A percentile compares a stretch with the other conserved stretches of the same genome.
These are phyloP conservation scores for Ennomos fuscantarius DNA, from an alignment of 2,888 invertebrate genomes.

Conservation along the genomic window DNA sequence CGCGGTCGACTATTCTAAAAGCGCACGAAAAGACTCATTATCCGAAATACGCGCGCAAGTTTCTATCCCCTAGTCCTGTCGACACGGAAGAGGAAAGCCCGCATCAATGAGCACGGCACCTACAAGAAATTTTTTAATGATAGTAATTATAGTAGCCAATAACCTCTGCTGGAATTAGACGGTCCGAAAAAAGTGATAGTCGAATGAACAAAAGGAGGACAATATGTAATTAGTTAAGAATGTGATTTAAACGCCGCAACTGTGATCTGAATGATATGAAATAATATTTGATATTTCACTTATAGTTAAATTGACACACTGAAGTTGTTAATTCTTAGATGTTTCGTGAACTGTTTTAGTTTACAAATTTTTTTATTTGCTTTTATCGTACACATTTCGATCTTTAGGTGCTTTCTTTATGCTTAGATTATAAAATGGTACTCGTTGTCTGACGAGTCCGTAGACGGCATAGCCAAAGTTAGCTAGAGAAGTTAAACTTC, in stretches of 20 bases:
- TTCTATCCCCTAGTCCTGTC: conserved; percentile 93
- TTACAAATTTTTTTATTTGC: conserved; percentile 50
- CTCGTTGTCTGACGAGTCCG: conserved; percentile 62
- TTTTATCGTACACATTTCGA: conserved; percentile 58
- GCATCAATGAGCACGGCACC: conserved; percentile 84
- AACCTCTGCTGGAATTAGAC: conserved; percentile 62
- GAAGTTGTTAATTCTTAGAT: conserved; percentile 69
- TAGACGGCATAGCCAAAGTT: conserved; percentile 83
- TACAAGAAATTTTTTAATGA: conserved; percentile 59
- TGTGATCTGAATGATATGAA: conserved; percentile 86
- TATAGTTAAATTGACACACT: conserved; percentile 81
- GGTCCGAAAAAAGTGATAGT: conserved; percentile 67
- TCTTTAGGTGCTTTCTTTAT: conserved; percentile 78
- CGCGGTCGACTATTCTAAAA: conserved; percentile 95
- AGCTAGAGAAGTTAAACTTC: conserved; percentile 78
- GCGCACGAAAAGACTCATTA: conserved; percentile 97
- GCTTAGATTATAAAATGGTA: conserved; percentile 66
- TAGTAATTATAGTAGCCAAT: conserved; percentile 51
- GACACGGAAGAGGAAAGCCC: conserved; percentile 93
- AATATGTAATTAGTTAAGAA: conserved; percentile 84
- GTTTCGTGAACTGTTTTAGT: conserved; percentile 55
- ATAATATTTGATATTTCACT: conserved; percentile 85
- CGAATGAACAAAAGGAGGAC: conserved; percentile 80
- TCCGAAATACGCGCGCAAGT: conserved; percentile 95
- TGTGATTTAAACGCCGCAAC: conserved; percentile 86